Evolutionary conservation across 2,113 vertebrate species (phyloP), one percentile per base, ranked within the genome.

Genomic region (Elgaria multicarinata): DNA sequence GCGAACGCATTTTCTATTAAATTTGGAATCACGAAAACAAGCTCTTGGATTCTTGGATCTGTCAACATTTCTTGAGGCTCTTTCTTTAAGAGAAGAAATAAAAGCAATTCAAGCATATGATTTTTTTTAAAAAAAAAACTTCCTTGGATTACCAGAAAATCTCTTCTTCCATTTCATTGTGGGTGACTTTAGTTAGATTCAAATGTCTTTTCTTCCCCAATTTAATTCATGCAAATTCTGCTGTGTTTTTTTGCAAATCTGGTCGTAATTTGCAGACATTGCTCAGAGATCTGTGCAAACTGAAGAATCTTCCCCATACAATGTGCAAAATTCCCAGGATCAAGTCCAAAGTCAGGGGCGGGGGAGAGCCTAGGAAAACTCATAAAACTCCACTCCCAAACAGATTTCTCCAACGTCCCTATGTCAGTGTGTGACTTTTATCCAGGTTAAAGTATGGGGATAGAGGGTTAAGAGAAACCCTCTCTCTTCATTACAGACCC

Each of bases 1-100:
- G 44, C 75, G 81, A 58, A 84, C 91, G 22, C 7, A 69, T 82
- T 36, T 90, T 86, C 62, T 83, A 18, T 79, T 79, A 89, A 89
- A 80, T n/a, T 12, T 62, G 1, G 71, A 36, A 82, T 0, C 36
- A 80, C 7, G 74, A 79, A 89, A 79, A 85, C 26, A 69, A 67
- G 77, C 91, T 36, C 18, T 24, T 74, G 78, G 58, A 50, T 16
- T 86, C 67, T n/a, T 80, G 84, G 26, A 3, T 83, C 67, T 14
- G 3, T 4, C 33, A 72, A 36, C 10, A 20, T n/a, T 80, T 55
- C 33, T 58, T 16, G 33, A 55, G 50, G 77, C 33, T 80, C 78
- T 80, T 44, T 76, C 18, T 76, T 58, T 75, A 44, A 46, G 39
- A n/a, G 3, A 55, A 16, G 12, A 55, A 80, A 33, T 72, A 78